Evolutionary conservation across 1,140 invertebrate species (phyloP).

Genomic region (Centruroides vittatus): DNA sequence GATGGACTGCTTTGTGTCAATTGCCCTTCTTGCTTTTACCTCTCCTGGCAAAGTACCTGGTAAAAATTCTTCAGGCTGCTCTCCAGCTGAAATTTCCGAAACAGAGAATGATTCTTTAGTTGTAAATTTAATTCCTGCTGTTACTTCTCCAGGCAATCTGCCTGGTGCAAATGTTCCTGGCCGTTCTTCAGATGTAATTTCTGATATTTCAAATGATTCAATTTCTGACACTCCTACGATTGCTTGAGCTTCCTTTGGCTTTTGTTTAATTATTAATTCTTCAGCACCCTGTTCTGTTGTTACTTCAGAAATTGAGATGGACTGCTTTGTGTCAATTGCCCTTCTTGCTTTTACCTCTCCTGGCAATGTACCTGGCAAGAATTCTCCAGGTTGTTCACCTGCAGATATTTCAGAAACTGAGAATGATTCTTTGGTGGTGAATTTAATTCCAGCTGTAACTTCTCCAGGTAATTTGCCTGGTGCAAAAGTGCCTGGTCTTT

Average conservation of each 20-base stretch:
- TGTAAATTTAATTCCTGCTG: constrained; percentile 10
- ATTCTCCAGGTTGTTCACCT: constrained; percentile 10
- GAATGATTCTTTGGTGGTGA: constrained; percentile 13
- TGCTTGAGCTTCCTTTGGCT: neutral
- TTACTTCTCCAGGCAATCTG: constrained; percentile 3
- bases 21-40: constrained; percentile 11
- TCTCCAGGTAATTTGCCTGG: constrained; percentile 7
- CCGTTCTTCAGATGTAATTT: constrained; percentile 10
- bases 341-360: constrained; percentile 14
- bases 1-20: neutral
- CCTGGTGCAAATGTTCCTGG: constrained; percentile 8
- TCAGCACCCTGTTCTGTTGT: constrained; percentile 1
- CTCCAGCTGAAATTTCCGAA: constrained; percentile 10
- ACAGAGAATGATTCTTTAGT: constrained; percentile 11
- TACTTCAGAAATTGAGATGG: constrained; percentile 11
- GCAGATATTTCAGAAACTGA: constrained; percentile 8
- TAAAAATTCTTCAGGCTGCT: constrained; percentile 10
- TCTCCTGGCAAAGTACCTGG: constrained; percentile 13
- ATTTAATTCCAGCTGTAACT: constrained; percentile 6
- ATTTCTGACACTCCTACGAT: constrained; percentile 6
- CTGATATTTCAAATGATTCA: constrained; percentile 14
- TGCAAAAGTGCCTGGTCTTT: constrained; percentile 5
- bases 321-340: neutral
- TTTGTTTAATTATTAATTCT: neutral
- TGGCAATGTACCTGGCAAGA: constrained; percentile 13